A percentile compares a stretch with the other conserved stretches of the same genome.
These are phyloP conservation scores for Notodonta ziczac DNA, from an alignment of 2,888 invertebrate genomes.

Conservation along the genomic window DNA sequence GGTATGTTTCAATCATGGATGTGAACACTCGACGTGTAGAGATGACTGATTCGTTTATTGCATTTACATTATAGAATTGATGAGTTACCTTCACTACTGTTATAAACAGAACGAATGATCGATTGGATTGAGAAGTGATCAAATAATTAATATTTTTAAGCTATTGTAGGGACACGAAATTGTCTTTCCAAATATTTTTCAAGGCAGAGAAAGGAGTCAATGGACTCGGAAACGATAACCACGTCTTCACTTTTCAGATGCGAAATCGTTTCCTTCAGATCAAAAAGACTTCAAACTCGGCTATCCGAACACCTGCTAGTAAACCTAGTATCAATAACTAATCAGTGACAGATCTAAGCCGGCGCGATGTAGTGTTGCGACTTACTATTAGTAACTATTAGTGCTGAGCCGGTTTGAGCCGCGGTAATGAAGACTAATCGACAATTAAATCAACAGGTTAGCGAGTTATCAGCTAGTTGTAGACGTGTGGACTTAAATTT, in stretches of 20 bases:
- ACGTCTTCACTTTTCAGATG: neutral
- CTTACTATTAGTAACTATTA: slow-evolving; percentile 79
- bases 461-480: slow-evolving; percentile 39
- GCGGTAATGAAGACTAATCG: slow-evolving; percentile 75
- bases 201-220: neutral
- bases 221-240: neutral
- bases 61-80: no score
- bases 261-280: neutral
- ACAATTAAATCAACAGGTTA: slow-evolving; percentile 80
- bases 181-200: no score
- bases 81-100: no score
- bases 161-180: no score
- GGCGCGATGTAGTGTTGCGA: slow-evolving; percentile 37
- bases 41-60: no score
- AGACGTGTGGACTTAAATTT: slow-evolving; percentile 13
- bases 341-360: slow-evolving; percentile 53
- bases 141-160: no score
- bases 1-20: no score
- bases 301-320: slow-evolving; percentile 30
- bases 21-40: no score
- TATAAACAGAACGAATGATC: no score
- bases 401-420: slow-evolving; percentile 59
- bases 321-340: slow-evolving; percentile 27
- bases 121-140: no score
- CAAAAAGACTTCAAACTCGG: neutral